Evolutionary conservation across 2,797 vertebrate genomes (phyloP), one percentile per base, ranked within the genome.

Genomic region (Schizopygopsis pylzovi): DNA sequence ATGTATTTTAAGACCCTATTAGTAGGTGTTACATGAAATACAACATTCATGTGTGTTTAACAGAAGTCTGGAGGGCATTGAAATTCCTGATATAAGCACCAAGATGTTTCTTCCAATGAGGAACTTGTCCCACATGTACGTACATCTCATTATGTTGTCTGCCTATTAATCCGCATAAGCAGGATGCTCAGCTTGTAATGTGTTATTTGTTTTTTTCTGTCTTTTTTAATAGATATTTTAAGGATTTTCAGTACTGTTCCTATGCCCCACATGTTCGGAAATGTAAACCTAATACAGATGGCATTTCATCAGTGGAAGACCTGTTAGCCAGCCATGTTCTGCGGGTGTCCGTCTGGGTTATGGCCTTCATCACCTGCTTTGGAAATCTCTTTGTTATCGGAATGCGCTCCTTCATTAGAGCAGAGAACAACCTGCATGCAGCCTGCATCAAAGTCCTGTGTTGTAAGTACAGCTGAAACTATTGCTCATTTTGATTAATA

Each of bases 281-380:
- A 88, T 96, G 96, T 90, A 96, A 96, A 89, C 96, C 96, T 90
- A 95, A 95, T 93, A 96, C 95, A 20, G 96, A 97, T 0, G 95
- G 96, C 25, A 96, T 97, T 92, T 97, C 96, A 52, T 96, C 96
- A 41, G 96, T 97, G 86, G 96, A 97, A 92, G 95, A 97, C 92
- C 94, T 97, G 83, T 93, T 96, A 91, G 96, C 96, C 83, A 97
- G 94, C 92, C 87, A 92, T 43, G 94, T 97, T 86, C 95, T 98
- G 87, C 94, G 96, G 59, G 94, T 96, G 86, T 97, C 94, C 4
- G 94, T 97, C 72, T 97, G 97, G 96, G 96, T 98, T 91, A 96
- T 97, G 92, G 96, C 96, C 88, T 96, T 95, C 92, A 94, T 96
- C 84, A 97, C 95, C 67, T 96, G 96, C 93, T 97, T 97, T 18